phyloP scores from a whole-genome alignment of 2,888 invertebrate species.

The Muschampia plurimacula region DNA sequence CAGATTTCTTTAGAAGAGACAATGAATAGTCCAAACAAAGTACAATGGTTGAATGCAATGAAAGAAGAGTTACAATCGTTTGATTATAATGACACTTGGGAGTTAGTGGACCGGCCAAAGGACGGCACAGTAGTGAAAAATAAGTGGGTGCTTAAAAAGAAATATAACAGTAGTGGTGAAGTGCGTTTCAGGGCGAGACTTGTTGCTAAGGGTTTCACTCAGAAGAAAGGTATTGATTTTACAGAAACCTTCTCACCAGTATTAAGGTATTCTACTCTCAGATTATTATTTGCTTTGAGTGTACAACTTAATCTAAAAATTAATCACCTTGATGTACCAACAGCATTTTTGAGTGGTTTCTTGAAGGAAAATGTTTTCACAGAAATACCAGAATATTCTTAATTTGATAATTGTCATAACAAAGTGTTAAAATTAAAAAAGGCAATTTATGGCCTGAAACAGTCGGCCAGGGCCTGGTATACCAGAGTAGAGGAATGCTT shows the following conservation, averaged over 20 bases:
- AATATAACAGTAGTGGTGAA: constrained; percentile 3
- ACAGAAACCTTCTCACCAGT: constrained; percentile 7
- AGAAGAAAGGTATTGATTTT: neutral
- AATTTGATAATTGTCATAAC: constrained; percentile 2
- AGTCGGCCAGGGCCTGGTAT: constrained; percentile 40
- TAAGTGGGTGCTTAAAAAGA: constrained; percentile 33
- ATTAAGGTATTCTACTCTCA: constrained; percentile 33
- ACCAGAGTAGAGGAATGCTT: constrained; percentile 30
- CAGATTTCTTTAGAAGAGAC: neutral
- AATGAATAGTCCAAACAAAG: neutral
- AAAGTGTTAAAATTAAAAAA: constrained; percentile 15
- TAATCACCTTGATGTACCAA: constrained; percentile 25
- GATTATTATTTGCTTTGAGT: constrained; percentile 35
- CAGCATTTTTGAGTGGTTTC: constrained; percentile 29
- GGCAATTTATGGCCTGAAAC: constrained; percentile 44
- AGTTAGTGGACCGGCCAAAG: constrained; percentile 21
- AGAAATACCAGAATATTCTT: constrained; percentile 25
- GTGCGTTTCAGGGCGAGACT: constrained; percentile 14
- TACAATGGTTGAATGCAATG: constrained; percentile 20
- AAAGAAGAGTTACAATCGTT: constrained; percentile 39
- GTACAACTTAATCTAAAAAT: constrained; percentile 21
- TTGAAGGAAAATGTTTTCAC: constrained; percentile 28
- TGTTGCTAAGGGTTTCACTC: constrained; percentile 39
- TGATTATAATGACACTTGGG: constrained; percentile 30
- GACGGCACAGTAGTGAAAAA: constrained; percentile 26